These are phyloP conservation scores for Cebus imitator DNA, from an alignment of 2,113 vertebrate genomes.

Conservation along the genomic window DNA sequence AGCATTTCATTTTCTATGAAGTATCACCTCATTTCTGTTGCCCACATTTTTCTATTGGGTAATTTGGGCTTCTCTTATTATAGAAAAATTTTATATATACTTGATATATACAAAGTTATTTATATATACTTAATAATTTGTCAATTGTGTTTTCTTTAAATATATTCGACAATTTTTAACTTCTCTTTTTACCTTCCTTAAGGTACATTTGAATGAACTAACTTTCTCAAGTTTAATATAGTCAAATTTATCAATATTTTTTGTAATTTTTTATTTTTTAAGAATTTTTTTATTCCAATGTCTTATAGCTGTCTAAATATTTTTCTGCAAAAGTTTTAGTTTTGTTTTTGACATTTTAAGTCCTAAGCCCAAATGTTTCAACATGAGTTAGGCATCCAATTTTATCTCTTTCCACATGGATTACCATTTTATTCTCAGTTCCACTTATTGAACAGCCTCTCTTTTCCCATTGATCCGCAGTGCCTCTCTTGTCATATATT, in stretches of 20 bases:
- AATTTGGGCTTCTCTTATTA: not conserved
- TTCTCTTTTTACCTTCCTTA: not conserved
- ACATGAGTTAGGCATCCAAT: not conserved
- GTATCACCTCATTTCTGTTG: not conserved
- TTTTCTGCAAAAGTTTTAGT: not conserved
- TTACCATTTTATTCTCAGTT: not conserved
- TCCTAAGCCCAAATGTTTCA: not conserved
- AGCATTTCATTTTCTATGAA: not conserved
- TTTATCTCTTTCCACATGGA: not conserved
- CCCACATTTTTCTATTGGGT: not conserved
- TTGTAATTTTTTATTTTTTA: not conserved
- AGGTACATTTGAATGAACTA: not conserved
- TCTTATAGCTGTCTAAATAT: not conserved
- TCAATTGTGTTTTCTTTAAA: not conserved
- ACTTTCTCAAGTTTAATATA: not conserved
- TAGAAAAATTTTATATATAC: not conserved
- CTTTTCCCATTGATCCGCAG: not conserved
- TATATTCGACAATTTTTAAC: not conserved
- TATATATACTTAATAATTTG: not conserved
- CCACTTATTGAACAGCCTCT: not conserved
- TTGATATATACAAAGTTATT: not conserved
- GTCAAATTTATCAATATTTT: not conserved
- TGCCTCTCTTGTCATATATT: not conserved
- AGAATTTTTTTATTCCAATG: not conserved
- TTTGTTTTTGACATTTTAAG: not conserved